phyloP scores from a whole-genome alignment of 2,797 vertebrate species.

The Rhinogobio ventralis region DNA sequence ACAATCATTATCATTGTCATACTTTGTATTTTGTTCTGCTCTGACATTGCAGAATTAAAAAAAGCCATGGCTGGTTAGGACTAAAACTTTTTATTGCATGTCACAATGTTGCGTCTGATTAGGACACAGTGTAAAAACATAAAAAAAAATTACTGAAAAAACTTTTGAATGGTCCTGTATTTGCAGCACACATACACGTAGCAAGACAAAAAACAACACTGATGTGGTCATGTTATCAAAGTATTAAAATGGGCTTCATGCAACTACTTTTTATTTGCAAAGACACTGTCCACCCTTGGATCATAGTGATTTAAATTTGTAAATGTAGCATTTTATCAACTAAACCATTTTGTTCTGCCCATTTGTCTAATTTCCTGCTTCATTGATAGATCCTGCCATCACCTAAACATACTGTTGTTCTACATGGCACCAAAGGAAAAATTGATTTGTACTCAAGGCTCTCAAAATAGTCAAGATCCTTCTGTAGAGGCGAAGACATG shows the following conservation, averaged over 20 bases:
- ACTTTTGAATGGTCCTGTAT: neutral
- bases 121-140: neutral
- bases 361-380: neutral
- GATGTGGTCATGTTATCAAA: neutral
- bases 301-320: neutral
- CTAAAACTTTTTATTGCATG: neutral
- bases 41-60: neutral
- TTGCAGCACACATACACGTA: neutral
- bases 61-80: neutral
- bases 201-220: neutral
- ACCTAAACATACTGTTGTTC: neutral
- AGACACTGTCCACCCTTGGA: neutral
- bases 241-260: neutral
- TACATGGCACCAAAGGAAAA: neutral
- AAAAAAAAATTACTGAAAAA: neutral
- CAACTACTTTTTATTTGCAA: too few relatives aligned
- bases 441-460: slow-evolving; percentile 27
- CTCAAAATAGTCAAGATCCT: slow-evolving; percentile 39
- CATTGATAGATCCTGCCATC: neutral
- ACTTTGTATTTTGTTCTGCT: neutral
- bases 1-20: neutral
- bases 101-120: neutral
- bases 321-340: neutral
- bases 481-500: slow-evolving; percentile 45
- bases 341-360: neutral